A percentile compares a stretch with the other conserved stretches of the same genome.
phyloP scores from a whole-genome alignment of 2,888 invertebrate genomes.

The Dryocosmus kuriphilus region DNA sequence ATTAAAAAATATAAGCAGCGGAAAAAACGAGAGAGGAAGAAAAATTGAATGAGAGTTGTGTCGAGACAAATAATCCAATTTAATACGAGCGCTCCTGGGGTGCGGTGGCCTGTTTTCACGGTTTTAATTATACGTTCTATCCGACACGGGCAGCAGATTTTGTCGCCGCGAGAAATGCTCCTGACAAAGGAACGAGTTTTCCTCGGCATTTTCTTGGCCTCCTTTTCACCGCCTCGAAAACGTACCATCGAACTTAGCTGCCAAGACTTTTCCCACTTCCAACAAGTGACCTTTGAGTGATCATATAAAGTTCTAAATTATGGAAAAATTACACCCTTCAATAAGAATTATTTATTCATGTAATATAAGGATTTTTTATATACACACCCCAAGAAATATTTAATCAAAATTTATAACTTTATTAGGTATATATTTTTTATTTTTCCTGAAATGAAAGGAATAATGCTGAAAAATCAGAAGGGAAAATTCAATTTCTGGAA shows the following conservation, averaged over 20 bases:
- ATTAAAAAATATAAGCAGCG: constrained; percentile 36
- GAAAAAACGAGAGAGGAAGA: constrained; percentile 43
- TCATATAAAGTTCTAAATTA: not conserved
- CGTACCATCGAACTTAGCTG: constrained; percentile 12
- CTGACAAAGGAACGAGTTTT: constrained; percentile 64
- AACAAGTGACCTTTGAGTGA: not conserved
- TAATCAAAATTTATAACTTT: too few relatives aligned
- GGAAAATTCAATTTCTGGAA: not conserved
- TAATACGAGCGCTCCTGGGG: constrained; percentile 60
- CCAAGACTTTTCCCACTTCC: not conserved
- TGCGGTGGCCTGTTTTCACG: constrained; percentile 66
- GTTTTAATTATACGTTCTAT: constrained; percentile 69
- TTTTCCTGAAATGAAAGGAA: not conserved
- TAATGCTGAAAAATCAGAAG: not conserved
- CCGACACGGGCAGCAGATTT: constrained; percentile 54
- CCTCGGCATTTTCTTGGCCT: constrained; percentile 47
- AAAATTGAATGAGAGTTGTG: constrained; percentile 39
- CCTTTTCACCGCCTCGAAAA: constrained; percentile 41
- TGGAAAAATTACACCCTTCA: too few relatives aligned
- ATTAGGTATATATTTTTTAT: not conserved
- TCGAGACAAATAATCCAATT: constrained; percentile 74
- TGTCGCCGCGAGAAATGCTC: constrained; percentile 60
- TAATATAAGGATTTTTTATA: too few relatives aligned
- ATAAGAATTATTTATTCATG: too few relatives aligned
- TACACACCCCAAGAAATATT: not conserved